These are phyloP conservation scores for Drosophila bocki DNA, from an alignment of 1,140 invertebrate genomes.

Conservation along the genomic window DNA sequence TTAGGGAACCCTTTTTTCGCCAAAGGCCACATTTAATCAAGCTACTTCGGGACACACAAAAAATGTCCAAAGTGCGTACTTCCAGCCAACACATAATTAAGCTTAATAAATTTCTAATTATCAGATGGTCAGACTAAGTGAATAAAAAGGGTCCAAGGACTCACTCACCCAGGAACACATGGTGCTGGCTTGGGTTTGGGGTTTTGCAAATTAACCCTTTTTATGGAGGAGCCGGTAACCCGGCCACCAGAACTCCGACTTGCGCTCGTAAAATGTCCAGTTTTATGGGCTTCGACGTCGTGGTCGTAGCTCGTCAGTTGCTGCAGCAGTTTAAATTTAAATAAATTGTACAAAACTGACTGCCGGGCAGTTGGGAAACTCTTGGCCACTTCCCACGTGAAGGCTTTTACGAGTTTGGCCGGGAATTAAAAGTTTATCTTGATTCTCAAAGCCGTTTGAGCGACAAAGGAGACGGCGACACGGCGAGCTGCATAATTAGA, in stretches of 20 bases:
- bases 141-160: conserved; percentile 74
- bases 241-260: conserved; percentile 17
- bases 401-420: conserved; percentile 64
- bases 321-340: conserved; percentile 78
- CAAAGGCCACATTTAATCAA: conserved; percentile 54
- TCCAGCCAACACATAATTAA: conserved; percentile 78
- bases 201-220: conserved; percentile 79
- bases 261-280: conserved; percentile 66
- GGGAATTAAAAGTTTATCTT: conserved; percentile 82
- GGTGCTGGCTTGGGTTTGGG: conserved; percentile 10
- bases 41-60: conserved; percentile 36
- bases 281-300: conserved; percentile 58
- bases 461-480: conserved; percentile 71
- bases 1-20: conserved; percentile 49
- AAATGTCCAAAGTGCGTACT: conserved; percentile 76
- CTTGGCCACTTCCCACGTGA: conserved; percentile 68
- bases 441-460: conserved; percentile 81
- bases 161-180: conserved; percentile 58
- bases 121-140: conserved; percentile 77
- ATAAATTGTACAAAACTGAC: conserved; percentile 80
- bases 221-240: conserved; percentile 14
- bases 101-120: conserved; percentile 84
- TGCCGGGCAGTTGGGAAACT: conserved; percentile 21
- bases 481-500: conserved; percentile 73
- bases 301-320: conserved; percentile 37